phyloP scores from a whole-genome alignment of 2,113 vertebrate species.

The Oreochromis tanganicae region DNA sequence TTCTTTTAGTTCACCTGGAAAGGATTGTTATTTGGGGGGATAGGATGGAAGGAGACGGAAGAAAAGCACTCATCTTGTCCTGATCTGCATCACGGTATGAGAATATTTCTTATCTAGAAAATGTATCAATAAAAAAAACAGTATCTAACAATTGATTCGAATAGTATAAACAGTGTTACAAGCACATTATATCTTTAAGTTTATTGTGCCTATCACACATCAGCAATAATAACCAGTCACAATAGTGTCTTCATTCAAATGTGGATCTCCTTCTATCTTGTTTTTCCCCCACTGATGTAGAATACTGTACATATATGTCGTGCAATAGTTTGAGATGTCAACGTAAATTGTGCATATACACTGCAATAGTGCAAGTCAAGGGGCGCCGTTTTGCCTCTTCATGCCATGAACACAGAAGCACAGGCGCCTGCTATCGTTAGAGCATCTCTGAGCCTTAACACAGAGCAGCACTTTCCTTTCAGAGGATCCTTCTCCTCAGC shows the following conservation, averaged over 20 bases:
- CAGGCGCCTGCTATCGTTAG: not conserved
- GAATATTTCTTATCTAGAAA: not conserved
- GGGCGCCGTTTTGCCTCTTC: not conserved
- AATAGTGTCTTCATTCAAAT: constrained; percentile 5
- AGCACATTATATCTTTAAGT: constrained; percentile 25
- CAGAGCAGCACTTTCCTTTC: constrained; percentile 23
- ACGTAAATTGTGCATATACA: constrained; percentile 1
- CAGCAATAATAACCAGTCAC: constrained; percentile 53
- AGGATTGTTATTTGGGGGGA: constrained; percentile 20
- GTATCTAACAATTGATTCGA: constrained; percentile 11
- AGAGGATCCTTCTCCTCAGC: not conserved
- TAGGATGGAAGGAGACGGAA: constrained; percentile 38
- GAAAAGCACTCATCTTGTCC: not conserved
- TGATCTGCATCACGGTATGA: not conserved
- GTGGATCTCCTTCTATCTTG: constrained; percentile 42
- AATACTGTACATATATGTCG: constrained; percentile 55
- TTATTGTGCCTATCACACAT: constrained; percentile 51
- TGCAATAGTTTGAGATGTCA: constrained; percentile 38
- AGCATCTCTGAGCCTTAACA: constrained; percentile 46
- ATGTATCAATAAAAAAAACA: not conserved
- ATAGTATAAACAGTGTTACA: constrained; percentile 39
- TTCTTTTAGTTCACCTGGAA: not conserved
- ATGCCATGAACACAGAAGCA: constrained; percentile 14
- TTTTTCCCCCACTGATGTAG: constrained; percentile 37
- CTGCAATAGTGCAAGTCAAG: constrained; percentile 9